Conservation (phyloP, 2,797 vertebrate genomes). For the Falco biarmicus region DNA sequence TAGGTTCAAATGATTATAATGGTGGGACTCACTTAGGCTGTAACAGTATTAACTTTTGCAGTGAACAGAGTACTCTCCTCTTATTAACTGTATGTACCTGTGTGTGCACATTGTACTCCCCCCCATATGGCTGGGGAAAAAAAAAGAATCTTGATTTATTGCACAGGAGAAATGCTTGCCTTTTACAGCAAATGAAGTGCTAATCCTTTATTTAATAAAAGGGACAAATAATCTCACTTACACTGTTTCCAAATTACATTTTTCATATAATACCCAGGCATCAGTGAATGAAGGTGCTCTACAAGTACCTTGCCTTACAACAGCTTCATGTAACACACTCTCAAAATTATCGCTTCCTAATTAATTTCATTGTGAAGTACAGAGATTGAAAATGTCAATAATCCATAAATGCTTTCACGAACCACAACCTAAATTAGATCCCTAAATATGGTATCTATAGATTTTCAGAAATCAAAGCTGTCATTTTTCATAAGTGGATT, state of each 20-base stretch:
- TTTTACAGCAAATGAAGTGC: too few relatives aligned
- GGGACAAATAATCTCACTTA: too few relatives aligned
- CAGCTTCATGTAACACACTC: slow-evolving; percentile 39
- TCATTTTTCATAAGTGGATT: neutral
- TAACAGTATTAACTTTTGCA: too few relatives aligned
- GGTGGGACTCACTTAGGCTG: too few relatives aligned
- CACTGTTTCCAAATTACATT: slow-evolving; percentile 46
- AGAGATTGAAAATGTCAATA: slow-evolving; percentile 69
- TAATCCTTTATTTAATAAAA: too few relatives aligned
- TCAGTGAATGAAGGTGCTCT: slow-evolving; percentile 5
- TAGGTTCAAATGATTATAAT: too few relatives aligned
- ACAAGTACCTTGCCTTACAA: slow-evolving; percentile 19
- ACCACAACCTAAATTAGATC: slow-evolving; percentile 57
- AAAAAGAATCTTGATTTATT: too few relatives aligned
- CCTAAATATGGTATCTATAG: slow-evolving; percentile 64
- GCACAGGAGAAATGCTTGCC: too few relatives aligned
- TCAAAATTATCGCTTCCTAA: slow-evolving; percentile 56
- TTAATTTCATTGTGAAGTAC: slow-evolving; percentile 58
- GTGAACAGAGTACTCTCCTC: too few relatives aligned
- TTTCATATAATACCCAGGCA: slow-evolving; percentile 47
- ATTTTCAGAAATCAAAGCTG: slow-evolving; percentile 51
- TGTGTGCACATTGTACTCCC: too few relatives aligned
- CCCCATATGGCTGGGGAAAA: too few relatives aligned
- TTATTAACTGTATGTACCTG: too few relatives aligned
- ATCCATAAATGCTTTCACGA: slow-evolving; percentile 60